These are phyloP conservation scores for Notothenia coriiceps DNA, from an alignment of 2,113 vertebrate genomes.

Conservation along the genomic window DNA sequence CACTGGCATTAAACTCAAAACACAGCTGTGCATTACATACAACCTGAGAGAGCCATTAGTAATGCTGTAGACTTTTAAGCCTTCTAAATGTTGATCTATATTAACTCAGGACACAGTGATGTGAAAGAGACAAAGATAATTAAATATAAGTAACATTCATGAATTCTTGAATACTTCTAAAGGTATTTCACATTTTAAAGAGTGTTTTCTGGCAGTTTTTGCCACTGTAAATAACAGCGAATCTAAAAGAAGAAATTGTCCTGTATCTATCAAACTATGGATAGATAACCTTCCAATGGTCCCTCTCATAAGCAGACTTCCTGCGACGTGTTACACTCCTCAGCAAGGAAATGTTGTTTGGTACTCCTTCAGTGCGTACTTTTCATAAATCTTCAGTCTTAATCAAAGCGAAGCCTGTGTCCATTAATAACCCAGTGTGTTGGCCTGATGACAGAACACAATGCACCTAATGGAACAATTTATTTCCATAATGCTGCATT, in stretches of 20 bases:
- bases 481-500: slow-evolving; percentile 82
- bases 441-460: slow-evolving; percentile 75
- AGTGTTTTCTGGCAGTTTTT: neutral
- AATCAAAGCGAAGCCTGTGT: slow-evolving; percentile 72
- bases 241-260: neutral
- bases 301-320: slow-evolving; percentile 29
- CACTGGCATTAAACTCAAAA: neutral
- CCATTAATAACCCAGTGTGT: slow-evolving; percentile 74
- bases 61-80: neutral
- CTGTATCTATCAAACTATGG: neutral
- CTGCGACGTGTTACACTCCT: neutral
- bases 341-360: slow-evolving; percentile 22
- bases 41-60: no score
- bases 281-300: neutral
- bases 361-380: slow-evolving; percentile 26
- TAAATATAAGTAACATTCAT: neutral
- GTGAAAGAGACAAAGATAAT: neutral
- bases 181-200: neutral
- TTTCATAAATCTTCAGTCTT: slow-evolving; percentile 79
- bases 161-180: neutral
- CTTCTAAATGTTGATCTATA: neutral
- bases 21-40: neutral
- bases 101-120: neutral
- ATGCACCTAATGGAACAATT: slow-evolving; percentile 82
- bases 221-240: no score